phyloP scores from a whole-genome alignment of 1,140 invertebrate genomes.

The Cherax quadricarinatus region DNA sequence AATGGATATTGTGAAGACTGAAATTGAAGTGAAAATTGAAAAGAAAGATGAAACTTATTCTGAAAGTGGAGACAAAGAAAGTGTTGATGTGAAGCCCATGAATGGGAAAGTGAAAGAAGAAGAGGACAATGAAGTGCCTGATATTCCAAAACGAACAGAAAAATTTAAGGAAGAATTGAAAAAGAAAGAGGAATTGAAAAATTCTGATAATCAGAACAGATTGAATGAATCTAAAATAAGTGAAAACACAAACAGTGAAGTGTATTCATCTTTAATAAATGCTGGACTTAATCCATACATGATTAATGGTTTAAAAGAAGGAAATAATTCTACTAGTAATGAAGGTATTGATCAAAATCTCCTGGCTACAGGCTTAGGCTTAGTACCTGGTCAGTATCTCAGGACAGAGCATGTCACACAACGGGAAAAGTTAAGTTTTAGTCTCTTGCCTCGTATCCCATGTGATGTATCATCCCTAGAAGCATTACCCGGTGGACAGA shows the following conservation, averaged over 20 bases:
- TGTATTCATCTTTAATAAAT: constrained; percentile 49
- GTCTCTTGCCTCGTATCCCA: constrained; percentile 81
- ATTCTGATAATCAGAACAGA: constrained; percentile 36
- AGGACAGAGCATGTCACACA: constrained; percentile 69
- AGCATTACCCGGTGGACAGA: constrained; percentile 42
- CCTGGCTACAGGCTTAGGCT: constrained; percentile 70
- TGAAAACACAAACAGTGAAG: constrained; percentile 38
- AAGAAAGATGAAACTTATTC: constrained; percentile 17
- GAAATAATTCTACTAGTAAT: constrained; percentile 11
- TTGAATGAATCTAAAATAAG: constrained; percentile 20
- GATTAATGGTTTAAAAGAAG: constrained; percentile 57
- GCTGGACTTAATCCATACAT: constrained; percentile 44
- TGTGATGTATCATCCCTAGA: constrained; percentile 80
- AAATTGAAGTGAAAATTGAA: constrained; percentile 51
- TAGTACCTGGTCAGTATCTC: constrained; percentile 73
- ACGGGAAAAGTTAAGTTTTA: constrained; percentile 81
- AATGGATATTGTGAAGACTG: constrained; percentile 53
- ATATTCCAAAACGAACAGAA: constrained; percentile 57
- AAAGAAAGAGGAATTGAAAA: constrained; percentile 39
- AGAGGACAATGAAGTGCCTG: constrained; percentile 53
- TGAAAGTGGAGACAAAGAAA: constrained; percentile 29
- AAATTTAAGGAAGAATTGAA: constrained; percentile 40
- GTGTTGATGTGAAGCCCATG: constrained; percentile 37
- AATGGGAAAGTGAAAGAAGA: constrained; percentile 38
- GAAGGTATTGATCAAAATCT: constrained; percentile 68